Evolutionary conservation across 1,140 invertebrate species (phyloP).

Genomic region (Drepana arcuata): DNA sequence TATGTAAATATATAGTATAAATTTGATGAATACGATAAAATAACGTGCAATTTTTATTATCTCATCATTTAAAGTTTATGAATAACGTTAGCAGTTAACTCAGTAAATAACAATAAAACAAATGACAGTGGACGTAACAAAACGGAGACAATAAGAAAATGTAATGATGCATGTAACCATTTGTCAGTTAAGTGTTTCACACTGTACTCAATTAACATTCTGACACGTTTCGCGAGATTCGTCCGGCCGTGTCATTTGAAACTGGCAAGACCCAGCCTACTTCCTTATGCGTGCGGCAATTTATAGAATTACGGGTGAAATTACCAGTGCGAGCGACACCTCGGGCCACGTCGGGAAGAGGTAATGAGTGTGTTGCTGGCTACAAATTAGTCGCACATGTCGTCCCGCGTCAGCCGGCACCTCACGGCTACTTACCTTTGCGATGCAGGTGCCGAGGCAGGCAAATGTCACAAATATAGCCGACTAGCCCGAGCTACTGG

Average conservation of each 20-base stretch:
- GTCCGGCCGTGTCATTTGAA: slow-evolving; percentile 10
- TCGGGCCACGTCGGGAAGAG: slow-evolving; percentile 40
- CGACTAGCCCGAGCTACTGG: no score
- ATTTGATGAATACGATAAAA: no score
- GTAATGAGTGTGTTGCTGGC: slow-evolving; percentile 54
- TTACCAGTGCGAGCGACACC: slow-evolving; percentile 51
- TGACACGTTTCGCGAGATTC: slow-evolving; percentile 7
- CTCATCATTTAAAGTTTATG: no score
- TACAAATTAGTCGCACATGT: slow-evolving; percentile 68
- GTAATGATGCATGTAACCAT: no score
- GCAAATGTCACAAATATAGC: slow-evolving; percentile 50
- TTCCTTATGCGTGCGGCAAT: slow-evolving; percentile 50
- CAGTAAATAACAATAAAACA: no score
- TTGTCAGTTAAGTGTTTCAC: no score
- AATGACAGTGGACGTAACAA: no score
- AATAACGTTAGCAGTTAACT: no score
- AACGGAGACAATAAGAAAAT: no score
- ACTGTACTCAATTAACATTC: no score
- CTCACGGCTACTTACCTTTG: slow-evolving; percentile 30
- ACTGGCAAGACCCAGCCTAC: slow-evolving; percentile 6
- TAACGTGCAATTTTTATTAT: no score
- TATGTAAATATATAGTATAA: no score
- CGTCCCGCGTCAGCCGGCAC: slow-evolving; percentile 49
- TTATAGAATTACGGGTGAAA: slow-evolving; percentile 61
- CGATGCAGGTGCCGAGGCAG: slow-evolving; percentile 37